A percentile compares a stretch with the other conserved stretches of the same genome.
Conservation (phyloP, 2,797 vertebrate species). For the Amazona finschi region DNA sequence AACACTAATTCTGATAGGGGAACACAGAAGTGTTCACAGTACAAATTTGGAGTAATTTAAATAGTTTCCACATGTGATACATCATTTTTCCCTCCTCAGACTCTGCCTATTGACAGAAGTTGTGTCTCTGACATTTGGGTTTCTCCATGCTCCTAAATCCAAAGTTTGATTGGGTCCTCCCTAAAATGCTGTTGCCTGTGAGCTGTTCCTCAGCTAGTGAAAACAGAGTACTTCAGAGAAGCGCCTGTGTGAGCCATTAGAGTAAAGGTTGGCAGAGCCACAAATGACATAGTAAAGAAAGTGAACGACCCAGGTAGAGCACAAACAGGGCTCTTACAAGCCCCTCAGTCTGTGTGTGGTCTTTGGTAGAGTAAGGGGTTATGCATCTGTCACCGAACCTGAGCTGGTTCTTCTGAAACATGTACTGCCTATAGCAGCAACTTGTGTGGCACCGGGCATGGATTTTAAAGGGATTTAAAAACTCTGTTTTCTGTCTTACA, state of each 20-base stretch:
- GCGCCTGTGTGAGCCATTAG: background rate
- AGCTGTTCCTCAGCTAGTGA: background rate
- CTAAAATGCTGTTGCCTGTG: background rate
- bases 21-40: background rate
- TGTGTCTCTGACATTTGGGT: background rate
- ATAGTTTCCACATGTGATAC: background rate
- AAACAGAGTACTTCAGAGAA: background rate
- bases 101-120: background rate
- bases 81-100: background rate
- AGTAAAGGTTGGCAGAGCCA: background rate
- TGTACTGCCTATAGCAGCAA: fast-evolving
- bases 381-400: fast-evolving
- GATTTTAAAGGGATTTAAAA: background rate
- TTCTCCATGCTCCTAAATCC: background rate
- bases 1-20: background rate
- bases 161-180: background rate
- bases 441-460: background rate
- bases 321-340: fast-evolving
- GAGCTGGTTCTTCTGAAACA: background rate
- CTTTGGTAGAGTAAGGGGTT: background rate
- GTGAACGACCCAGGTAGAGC: background rate
- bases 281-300: background rate
- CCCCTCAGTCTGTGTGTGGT: fast-evolving
- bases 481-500: background rate
- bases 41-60: background rate